Evolutionary conservation across 2,888 invertebrate species (phyloP), one percentile per base, ranked within the genome.

Genomic region (Lottia scabra): DNA sequence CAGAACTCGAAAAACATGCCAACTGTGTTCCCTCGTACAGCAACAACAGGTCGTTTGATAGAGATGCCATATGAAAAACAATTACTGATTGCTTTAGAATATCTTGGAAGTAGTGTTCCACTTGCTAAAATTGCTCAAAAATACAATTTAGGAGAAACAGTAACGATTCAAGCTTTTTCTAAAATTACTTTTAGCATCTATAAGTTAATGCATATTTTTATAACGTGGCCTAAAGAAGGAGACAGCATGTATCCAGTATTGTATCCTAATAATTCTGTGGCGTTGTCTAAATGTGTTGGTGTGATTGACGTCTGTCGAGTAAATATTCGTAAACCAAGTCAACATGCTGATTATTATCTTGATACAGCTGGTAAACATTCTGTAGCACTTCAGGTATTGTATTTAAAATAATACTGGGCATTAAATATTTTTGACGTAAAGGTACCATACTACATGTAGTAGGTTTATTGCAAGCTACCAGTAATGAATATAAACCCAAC

Each of bases 221-320:
- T 72, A 38, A 65, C 45, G n/a, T 75, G 75, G 75, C 75, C 75
- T 16, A 70, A 72, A n/a, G n/a, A 46, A 1, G 19, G 19, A 2
- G 27, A 44, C 6, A 63, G 65, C 38, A 2, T 27, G 27, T 19
- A 63, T 26, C 66, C 63, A 15, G 65, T 63, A 0, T 16, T 65
- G 3, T 30, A 63, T 16, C 68, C 72, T 2, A 65, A 26, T 26
- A 46, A 72, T 26, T 63, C 15, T 23, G 56, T 15, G 27, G 68
- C 68, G 27, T 56, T 75, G 44, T 68, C 67, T 2, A 63, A 68
- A 30, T 67, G 72, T 48, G n/a, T 75, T 3, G 75, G 75, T 16
- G 68, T 65, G 10, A 75, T 75, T 48, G 75, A 75, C 63, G 70
- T 75, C 8, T 63, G 70, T 13, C 72, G 72, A 23, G 65, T 75